phyloP scores from a whole-genome alignment of 2,888 invertebrate genomes.

The Urechis unicinctus region DNA sequence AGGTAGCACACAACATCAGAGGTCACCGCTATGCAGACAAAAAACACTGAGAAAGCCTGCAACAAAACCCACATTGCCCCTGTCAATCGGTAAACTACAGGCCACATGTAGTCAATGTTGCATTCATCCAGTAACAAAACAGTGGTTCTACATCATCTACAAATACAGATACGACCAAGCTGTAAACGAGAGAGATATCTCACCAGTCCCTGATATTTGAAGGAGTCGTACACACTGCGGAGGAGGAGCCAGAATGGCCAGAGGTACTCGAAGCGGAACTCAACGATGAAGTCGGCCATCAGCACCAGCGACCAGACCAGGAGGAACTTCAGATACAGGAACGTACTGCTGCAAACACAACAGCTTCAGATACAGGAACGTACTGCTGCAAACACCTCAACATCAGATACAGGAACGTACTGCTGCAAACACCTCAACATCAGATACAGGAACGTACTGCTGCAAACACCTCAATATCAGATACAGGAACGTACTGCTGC shows the following conservation, averaged over 20 bases:
- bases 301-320: constrained; percentile 91
- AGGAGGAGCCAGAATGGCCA: constrained; percentile 98
- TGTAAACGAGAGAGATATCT: too few species aligned
- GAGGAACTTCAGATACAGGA: constrained; percentile 91
- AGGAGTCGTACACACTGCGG: constrained; percentile 92
- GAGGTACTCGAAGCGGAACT: constrained; percentile 97
- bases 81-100: too few species aligned
- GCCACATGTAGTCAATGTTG: not conserved
- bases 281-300: constrained; percentile 90
- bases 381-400: too few species aligned
- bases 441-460: too few species aligned
- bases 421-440: too few species aligned
- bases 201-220: constrained; percentile 95
- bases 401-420: too few species aligned
- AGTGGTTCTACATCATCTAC: not conserved
- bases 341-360: constrained; percentile 68
- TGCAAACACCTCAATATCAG: too few species aligned
- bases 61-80: constrained; percentile 26
- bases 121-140: not conserved
- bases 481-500: too few species aligned
- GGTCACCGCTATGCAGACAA: constrained; percentile 94
- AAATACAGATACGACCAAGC: not conserved
- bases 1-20: constrained; percentile 98
- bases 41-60: constrained; percentile 95
- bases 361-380: constrained; percentile 89